Base-by-base conservation (phyloP, 2,797 vertebrate genomes). In the Scleropages formosus region DNA sequence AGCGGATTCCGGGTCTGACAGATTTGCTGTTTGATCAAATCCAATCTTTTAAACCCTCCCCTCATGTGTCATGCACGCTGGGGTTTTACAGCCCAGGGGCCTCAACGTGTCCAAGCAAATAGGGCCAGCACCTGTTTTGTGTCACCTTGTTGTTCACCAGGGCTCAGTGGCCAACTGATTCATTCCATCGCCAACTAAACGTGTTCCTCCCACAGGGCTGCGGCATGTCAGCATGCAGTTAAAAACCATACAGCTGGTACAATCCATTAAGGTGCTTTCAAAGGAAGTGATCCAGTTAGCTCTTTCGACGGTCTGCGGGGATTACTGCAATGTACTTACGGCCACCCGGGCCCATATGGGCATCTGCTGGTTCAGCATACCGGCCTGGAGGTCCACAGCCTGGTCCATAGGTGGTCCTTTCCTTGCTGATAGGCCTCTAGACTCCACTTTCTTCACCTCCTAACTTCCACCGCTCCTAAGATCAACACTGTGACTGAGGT, bases 221-320 rank as follows among this genome's bases (percentile, higher is more conserved):
- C 67, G 49, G 64, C 80, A 77, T 80, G 58, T 86, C 81, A 82
- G 86, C 81, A 84, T 82, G 83, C 74, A 79, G 78, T 47, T 87
- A 81, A 89, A 89, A 90, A 89, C 87, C 85, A 85, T 31, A 85
- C 84, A 82, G 80, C 82, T 85, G 78, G 88, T 88, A 89, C 91
- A 92, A 91, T 93, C 90, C 90, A 92, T 92, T 92, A 91, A 91
- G 90, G 88, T 92, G 90, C 91, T 93, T 93, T 92, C 91, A 92
- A 92, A 93, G 91, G 90, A 91, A 93, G 89, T 93, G 91, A 93
- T 93, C 92, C 90, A 90, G 93, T 92, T 93, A 93, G 89, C 89
- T 83, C 85, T 92, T 92, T 92, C 90, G 88, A 90, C 89, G 90
- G 88, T 91, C 89, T 88, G 86, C 81, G 84, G 89, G 91, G 92